Percentiles rank a stretch among this genome's conserved stretches.
phyloP scores from a whole-genome alignment of 1,140 invertebrate genomes.

The Calephelis virginiensis region DNA sequence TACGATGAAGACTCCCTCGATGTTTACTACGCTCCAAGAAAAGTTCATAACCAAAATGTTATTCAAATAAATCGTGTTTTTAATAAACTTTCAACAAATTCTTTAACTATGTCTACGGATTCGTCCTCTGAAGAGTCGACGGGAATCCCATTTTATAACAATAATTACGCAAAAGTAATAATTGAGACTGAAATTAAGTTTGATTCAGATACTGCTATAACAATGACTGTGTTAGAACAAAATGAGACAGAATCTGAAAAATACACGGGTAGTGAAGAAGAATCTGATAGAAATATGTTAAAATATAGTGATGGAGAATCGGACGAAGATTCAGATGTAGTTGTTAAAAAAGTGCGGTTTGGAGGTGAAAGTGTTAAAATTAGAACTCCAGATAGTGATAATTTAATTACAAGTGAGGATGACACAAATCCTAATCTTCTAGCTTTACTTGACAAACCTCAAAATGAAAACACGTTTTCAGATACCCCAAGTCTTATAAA shows the following conservation, averaged over 20 bases:
- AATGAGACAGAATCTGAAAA: slow-evolving; percentile 73
- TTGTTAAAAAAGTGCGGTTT: slow-evolving; percentile 85
- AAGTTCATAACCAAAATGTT: slow-evolving; percentile 44
- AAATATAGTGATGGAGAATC: slow-evolving; percentile 79
- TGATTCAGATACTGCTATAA: slow-evolving; percentile 86
- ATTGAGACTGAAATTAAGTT: slow-evolving; percentile 90
- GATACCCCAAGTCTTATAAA: slow-evolving; percentile 48
- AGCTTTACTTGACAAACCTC: slow-evolving; percentile 38
- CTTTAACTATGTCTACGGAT: slow-evolving; percentile 55
- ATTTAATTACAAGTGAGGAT: slow-evolving; percentile 74
- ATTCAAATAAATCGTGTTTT: slow-evolving; percentile 61
- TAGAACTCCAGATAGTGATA: slow-evolving; percentile 89
- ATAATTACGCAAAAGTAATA: slow-evolving; percentile 81
- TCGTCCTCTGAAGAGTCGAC: slow-evolving; percentile 69
- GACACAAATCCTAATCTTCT: slow-evolving; percentile 50
- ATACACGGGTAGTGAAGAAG: slow-evolving; percentile 71
- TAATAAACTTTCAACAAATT: slow-evolving; percentile 44
- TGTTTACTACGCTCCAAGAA: slow-evolving; percentile 65
- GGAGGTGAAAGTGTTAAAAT: slow-evolving; percentile 91
- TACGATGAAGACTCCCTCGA: slow-evolving; percentile 79
- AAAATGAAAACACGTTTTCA: slow-evolving; percentile 39
- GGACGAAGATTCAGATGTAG: slow-evolving; percentile 78
- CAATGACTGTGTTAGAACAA: slow-evolving; percentile 89
- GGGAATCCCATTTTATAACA: slow-evolving; percentile 51
- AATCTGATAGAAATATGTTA: slow-evolving; percentile 73